Evolutionary conservation across 2,797 vertebrate genomes (phyloP).

Genomic region (Ambastaia sidthimunki): DNA sequence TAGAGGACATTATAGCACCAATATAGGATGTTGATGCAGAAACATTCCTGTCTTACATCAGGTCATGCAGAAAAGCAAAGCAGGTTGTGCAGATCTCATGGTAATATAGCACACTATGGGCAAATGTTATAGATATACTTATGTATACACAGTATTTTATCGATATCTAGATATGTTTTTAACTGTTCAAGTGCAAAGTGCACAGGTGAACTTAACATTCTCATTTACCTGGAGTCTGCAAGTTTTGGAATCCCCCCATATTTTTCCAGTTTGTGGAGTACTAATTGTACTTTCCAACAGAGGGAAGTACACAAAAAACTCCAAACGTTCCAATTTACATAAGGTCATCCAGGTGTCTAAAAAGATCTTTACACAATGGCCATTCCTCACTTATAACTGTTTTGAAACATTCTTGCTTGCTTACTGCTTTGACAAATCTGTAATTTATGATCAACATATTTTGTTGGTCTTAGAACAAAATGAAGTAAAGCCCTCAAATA

Average conservation of each 20-base stretch:
- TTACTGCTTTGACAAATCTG: not conserved
- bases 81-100: no score
- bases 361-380: not conserved
- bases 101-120: no score
- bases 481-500: not conserved
- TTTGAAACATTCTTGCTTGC: not conserved
- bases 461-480: not conserved
- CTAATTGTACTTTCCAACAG: slow-evolving; percentile 13
- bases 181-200: not conserved
- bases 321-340: not conserved
- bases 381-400: not conserved
- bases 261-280: not conserved
- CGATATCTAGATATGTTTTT: no score
- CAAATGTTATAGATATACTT: no score
- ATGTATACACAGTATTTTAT: no score
- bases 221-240: not conserved
- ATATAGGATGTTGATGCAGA: no score
- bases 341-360: slow-evolving; percentile 12
- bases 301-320: slow-evolving; percentile 24
- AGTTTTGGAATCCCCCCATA: slow-evolving; percentile 7
- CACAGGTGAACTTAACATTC: slow-evolving; percentile 17
- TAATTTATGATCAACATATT: not conserved
- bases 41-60: no score
- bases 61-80: no score
- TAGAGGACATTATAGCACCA: no score